These are phyloP conservation scores for Sycophila sp. DNA, from an alignment of 1,140 invertebrate genomes.

Conservation along the genomic window DNA sequence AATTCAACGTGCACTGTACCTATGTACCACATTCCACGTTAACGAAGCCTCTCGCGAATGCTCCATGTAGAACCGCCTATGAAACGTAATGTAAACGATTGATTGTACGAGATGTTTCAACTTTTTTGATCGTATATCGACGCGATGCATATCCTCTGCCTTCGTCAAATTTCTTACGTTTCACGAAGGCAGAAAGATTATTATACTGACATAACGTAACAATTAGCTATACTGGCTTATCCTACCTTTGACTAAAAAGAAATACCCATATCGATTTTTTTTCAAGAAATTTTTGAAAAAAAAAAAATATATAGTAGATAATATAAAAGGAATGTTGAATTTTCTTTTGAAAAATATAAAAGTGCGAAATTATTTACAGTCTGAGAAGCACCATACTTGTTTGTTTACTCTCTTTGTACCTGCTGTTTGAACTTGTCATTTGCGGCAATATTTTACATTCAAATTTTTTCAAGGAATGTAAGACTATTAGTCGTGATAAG, in stretches of 20 bases:
- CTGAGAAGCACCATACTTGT: no score
- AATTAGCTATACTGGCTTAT: no score
- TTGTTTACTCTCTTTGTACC: constrained; percentile 3
- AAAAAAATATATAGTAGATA: no score
- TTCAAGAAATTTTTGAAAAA: no score
- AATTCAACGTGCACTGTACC: constrained; percentile 30
- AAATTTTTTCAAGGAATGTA: neutral
- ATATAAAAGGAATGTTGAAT: no score
- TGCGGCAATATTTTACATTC: neutral
- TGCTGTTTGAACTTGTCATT: neutral
- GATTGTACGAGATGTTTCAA: constrained; percentile 37
- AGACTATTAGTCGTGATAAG: neutral
- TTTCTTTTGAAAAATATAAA: no score
- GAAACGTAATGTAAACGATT: neutral
- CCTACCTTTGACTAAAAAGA: no score
- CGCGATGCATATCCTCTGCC: neutral
- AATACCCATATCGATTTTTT: no score
- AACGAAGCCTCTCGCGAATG: constrained; percentile 21
- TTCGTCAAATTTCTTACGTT: no score
- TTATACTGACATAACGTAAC: no score
- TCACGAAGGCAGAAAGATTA: no score
- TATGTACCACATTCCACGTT: constrained; percentile 30
- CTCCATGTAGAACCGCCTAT: constrained; percentile 20
- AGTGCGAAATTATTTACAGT: no score
- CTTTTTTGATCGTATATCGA: neutral